Evolutionary conservation across 2,113 vertebrate species (phyloP).

Genomic region (Tor tambroides): DNA sequence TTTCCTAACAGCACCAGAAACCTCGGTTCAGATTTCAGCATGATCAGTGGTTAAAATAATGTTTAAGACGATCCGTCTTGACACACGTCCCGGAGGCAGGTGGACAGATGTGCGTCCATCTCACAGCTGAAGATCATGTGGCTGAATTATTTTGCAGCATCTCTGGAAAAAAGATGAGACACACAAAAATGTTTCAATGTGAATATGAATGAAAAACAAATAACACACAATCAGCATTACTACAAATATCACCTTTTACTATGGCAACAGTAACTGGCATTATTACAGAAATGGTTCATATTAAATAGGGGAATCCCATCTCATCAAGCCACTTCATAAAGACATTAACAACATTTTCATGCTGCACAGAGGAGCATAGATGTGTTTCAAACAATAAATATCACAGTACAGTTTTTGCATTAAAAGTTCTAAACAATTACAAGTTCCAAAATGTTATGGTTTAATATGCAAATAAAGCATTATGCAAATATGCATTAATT

Average conservation of each 20-base stretch:
- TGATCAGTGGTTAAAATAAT: slow-evolving; percentile 22
- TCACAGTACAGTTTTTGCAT: background rate
- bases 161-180: slow-evolving; percentile 58
- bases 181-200: background rate
- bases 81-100: slow-evolving; percentile 12
- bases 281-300: background rate
- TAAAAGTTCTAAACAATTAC: background rate
- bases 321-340: background rate
- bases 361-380: background rate
- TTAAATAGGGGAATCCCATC: too few relatives aligned
- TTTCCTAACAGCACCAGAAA: background rate
- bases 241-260: background rate
- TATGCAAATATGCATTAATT: background rate
- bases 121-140: slow-evolving; percentile 42
- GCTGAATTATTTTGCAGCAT: slow-evolving; percentile 56
- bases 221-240: background rate
- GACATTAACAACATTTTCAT: background rate
- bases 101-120: slow-evolving; percentile 22
- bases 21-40: background rate
- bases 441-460: background rate
- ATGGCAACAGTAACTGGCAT: background rate
- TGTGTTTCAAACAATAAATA: background rate
- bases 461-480: background rate
- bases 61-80: background rate
- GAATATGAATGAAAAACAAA: background rate